phyloP scores from a whole-genome alignment of 2,888 invertebrate species.

The Teleiodes luculella region DNA sequence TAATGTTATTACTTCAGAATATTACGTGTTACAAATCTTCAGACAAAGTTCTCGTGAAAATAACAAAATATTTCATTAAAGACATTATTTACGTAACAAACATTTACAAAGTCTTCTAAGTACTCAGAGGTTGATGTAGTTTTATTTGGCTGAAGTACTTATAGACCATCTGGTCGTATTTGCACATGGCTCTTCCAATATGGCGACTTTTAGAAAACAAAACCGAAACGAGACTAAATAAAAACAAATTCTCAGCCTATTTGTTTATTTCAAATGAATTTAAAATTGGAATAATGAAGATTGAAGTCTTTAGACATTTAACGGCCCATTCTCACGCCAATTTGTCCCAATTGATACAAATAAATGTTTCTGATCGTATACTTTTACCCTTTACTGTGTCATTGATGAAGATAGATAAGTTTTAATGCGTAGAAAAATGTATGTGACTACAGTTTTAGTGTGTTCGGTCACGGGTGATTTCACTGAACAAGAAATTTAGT shows the following conservation, averaged over 20 bases:
- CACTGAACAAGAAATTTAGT: slow-evolving; percentile 47
- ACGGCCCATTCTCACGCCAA: slow-evolving; percentile 12
- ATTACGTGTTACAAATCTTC: too few relatives aligned
- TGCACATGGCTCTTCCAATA: too few relatives aligned
- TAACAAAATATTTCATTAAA: too few relatives aligned
- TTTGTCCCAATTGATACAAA: slow-evolving; percentile 26
- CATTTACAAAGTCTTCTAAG: too few relatives aligned
- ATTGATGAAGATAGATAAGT: slow-evolving; percentile 49
- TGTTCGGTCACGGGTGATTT: slow-evolving; percentile 60
- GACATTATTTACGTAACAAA: neutral
- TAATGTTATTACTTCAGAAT: too few relatives aligned
- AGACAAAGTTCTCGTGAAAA: too few relatives aligned
- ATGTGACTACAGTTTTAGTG: slow-evolving; percentile 50
- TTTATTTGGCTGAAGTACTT: slow-evolving; percentile 5
- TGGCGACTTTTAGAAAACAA: neutral
- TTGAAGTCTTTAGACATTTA: neutral
- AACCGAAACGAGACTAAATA: neutral
- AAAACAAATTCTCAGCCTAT: neutral
- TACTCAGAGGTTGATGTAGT: neutral
- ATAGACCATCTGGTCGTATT: too few relatives aligned
- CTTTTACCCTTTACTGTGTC: slow-evolving; percentile 40
- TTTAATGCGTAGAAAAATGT: slow-evolving; percentile 43
- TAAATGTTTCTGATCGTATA: slow-evolving; percentile 36
- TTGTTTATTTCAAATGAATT: neutral
- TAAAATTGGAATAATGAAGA: neutral